A percentile compares a stretch with the other conserved stretches of the same genome.
Evolutionary conservation across 2,113 vertebrate species (phyloP).

Genomic region (Laticauda laticaudata): DNA sequence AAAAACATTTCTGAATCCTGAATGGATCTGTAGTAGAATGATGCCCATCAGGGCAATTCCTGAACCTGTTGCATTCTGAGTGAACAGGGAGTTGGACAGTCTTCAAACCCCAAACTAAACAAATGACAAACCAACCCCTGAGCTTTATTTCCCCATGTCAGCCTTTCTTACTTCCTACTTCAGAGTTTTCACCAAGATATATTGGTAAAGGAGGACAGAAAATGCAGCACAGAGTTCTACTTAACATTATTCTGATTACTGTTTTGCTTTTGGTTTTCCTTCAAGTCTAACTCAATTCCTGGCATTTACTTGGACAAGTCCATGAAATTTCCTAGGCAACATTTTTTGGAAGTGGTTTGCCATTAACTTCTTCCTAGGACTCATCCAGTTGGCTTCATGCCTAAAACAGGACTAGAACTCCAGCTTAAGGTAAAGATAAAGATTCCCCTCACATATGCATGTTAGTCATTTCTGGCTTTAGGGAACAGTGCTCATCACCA

Average conservation of each 20-base stretch:
- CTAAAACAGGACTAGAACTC: not conserved
- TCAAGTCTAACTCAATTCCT: not conserved
- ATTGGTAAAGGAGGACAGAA: not conserved
- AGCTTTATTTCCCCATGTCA: not conserved
- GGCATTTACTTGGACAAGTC: not conserved
- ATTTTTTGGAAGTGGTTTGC: not conserved
- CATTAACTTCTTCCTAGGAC: not conserved
- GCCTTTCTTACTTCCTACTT: not conserved
- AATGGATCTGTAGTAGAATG: not conserved
- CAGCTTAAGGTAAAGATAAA: too few relatives aligned
- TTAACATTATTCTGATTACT: not conserved
- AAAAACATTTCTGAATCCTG: not conserved
- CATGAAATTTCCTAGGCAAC: not conserved
- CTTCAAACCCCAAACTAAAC: not conserved
- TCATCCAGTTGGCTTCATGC: not conserved
- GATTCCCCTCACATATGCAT: too few relatives aligned
- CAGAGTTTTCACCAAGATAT: not conserved
- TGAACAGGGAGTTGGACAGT: not conserved
- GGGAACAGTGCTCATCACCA: too few relatives aligned
- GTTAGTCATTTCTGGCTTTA: too few relatives aligned
- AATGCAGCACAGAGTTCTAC: not conserved
- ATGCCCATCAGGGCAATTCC: not conserved
- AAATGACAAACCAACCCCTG: not conserved
- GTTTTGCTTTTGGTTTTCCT: not conserved
- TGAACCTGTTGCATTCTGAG: not conserved